Evolutionary conservation across 35 echinoderm and acorn worm genomes (phyloP).

Genomic region (Lytechinus variegatus): DNA sequence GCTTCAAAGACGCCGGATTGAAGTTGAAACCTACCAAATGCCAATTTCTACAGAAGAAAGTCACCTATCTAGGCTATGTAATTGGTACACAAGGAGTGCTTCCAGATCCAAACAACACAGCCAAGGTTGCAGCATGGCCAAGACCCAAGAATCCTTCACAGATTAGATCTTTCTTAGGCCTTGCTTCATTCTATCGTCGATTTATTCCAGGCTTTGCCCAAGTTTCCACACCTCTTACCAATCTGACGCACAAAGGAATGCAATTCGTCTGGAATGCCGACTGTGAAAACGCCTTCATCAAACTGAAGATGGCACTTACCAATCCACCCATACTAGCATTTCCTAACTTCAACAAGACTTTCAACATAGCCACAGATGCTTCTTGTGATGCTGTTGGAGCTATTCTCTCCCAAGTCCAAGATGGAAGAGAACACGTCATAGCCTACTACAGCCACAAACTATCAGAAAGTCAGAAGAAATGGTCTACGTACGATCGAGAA

Average conservation of each 20-base stretch:
- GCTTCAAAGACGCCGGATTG: slow-evolving; percentile 52
- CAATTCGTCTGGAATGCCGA: slow-evolving; percentile 50
- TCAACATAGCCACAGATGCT: slow-evolving; percentile 67
- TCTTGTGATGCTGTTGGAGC: slow-evolving; percentile 66
- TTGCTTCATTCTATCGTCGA: slow-evolving; percentile 44
- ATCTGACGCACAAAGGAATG: slow-evolving; percentile 41
- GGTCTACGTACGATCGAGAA: slow-evolving; percentile 67
- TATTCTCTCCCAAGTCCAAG: slow-evolving; percentile 68
- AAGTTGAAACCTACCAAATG: slow-evolving; percentile 70
- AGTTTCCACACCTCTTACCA: slow-evolving; percentile 44
- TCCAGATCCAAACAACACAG: slow-evolving; percentile 47
- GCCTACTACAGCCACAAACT: slow-evolving; percentile 74
- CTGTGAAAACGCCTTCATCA: slow-evolving; percentile 50
- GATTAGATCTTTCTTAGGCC: slow-evolving; percentile 37
- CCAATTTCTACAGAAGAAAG: slow-evolving; percentile 46
- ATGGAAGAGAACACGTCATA: slow-evolving; percentile 65
- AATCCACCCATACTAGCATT: slow-evolving; percentile 69
- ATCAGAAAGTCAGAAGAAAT: slow-evolving; percentile 34
- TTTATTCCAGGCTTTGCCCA: slow-evolving; percentile 35
- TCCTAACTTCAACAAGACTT: slow-evolving; percentile 51
- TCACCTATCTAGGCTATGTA: slow-evolving; percentile 61
- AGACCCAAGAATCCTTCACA: slow-evolving; percentile 10
- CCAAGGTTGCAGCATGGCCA: slow-evolving; percentile 35
- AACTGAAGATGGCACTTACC: slow-evolving; percentile 55
- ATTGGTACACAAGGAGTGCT: slow-evolving; percentile 28